Evolutionary conservation across 1,140 invertebrate species (phyloP), one percentile per base, ranked within the genome.

Genomic region (Drosophila ananassae): DNA sequence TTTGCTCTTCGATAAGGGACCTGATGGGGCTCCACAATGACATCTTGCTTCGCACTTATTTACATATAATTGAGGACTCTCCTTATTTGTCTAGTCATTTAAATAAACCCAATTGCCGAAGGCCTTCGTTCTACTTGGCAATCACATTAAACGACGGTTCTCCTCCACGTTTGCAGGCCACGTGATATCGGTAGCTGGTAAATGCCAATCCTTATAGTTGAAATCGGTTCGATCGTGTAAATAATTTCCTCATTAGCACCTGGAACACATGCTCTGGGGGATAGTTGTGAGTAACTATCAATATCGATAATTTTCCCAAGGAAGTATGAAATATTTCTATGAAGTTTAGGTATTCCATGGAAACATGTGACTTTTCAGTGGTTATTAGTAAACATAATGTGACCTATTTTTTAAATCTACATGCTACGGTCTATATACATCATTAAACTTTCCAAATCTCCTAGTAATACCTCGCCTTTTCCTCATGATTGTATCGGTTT

Each of bases 61-160:
- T 60, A 47, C 67, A 72, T 72, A 60, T 60, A 37, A 60, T 25
- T 53, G 53, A 57, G 67, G 2, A 25, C 53, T 13, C 22, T 13
- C 24, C n/a, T 72, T 72, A 71, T 71, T 54, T 59, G 22, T 59
- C 66, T 71, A 72, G 47, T 51, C n/a, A 72, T 59, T 72, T 57
- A 50, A 71, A 69, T 57, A 57, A 57, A 54, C 64, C 28, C 28
- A 69, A 56, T 68, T 66, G 52, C 34, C 32, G 44, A 71, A 69
- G 67, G 67, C 8, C 2, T 69, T 17, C 39, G 50, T 30, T 46
- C 5, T 46, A 53, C 37, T 17, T 17, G 17, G 17, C 34, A 28
- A 2, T 28, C 25, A 3, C 25, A 37, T 1, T 46, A n/a, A 21
- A 17, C 8, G 21, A 21, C 13, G 13, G 39, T 41, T 17, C 3